Conservation (phyloP, 1,140 invertebrate genomes). For the Dendroctonus ponderosae region DNA sequence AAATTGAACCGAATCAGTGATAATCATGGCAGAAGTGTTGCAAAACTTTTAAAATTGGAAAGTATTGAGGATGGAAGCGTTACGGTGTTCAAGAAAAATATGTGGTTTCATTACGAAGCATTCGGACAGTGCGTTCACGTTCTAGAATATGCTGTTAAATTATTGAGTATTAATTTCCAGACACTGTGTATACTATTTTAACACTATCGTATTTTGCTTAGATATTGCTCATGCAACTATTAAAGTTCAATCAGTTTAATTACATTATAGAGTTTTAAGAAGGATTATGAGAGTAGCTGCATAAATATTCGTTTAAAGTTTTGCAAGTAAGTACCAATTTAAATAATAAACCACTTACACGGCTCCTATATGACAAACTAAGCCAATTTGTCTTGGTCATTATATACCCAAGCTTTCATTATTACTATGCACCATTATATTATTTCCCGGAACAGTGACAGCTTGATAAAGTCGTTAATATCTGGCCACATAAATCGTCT, state of each 20-base stretch:
- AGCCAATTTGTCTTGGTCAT: conserved; percentile 10
- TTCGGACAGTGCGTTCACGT: too few species aligned
- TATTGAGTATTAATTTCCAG: neutral
- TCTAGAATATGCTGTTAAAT: neutral
- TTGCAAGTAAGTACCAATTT: neutral
- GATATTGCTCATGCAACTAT: neutral
- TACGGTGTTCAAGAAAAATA: too few species aligned
- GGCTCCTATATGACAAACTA: neutral
- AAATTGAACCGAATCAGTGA: too few species aligned
- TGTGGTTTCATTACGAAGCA: too few species aligned
- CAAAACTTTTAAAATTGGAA: too few species aligned
- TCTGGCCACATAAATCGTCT: conserved; percentile 8
- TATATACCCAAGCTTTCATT: neutral
- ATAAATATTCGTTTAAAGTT: neutral
- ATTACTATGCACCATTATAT: conserved; percentile 3
- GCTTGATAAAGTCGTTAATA: conserved; percentile 12
- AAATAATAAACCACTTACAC: neutral
- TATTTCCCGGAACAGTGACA: conserved; percentile 8
- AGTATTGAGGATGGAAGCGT: too few species aligned
- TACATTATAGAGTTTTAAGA: neutral
- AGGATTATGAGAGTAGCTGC: neutral
- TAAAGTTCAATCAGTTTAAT: neutral
- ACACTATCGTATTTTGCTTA: neutral
- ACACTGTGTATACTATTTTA: neutral
- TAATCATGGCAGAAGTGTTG: too few species aligned